These are phyloP conservation scores for Fabriciana adippe DNA, from an alignment of 2,888 invertebrate genomes.

Conservation along the genomic window DNA sequence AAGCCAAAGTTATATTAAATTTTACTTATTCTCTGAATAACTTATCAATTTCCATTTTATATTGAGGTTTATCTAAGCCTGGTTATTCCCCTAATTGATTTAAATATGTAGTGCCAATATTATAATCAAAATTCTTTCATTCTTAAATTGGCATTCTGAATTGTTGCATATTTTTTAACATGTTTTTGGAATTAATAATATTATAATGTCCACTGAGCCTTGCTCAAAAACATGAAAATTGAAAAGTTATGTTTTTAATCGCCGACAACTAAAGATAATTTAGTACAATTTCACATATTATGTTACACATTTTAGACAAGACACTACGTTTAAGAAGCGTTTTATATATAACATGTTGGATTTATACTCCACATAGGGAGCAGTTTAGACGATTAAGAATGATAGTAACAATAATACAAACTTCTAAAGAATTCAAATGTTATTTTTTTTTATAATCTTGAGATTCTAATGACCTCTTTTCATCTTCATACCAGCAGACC, in stretches of 20 bases:
- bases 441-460: conserved; percentile 2
- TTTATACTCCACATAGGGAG: not conserved
- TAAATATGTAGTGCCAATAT: too few relatives aligned
- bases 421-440: not conserved
- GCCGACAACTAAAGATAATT: conserved; percentile 6
- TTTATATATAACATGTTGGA: conserved; percentile 16
- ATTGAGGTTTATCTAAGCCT: not conserved
- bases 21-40: not conserved
- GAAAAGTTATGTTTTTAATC: conserved; percentile 11
- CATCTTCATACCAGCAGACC: not conserved
- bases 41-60: conserved; percentile 16
- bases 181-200: too few relatives aligned
- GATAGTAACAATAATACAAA: conserved; percentile 7
- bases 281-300: conserved; percentile 17
- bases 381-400: conserved; percentile 18
- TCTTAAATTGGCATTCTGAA: too few relatives aligned
- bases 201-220: not conserved
- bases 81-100: too few relatives aligned
- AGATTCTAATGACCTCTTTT: not conserved
- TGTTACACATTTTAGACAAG: conserved; percentile 16
- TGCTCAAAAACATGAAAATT: conserved; percentile 15
- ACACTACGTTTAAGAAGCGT: conserved; percentile 18
- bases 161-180: too few relatives aligned
- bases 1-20: conserved; percentile 2
- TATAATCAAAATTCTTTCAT: too few relatives aligned